Base-by-base conservation (phyloP, 2,888 invertebrate genomes). In the Macrosiphum euphorbiae region DNA sequence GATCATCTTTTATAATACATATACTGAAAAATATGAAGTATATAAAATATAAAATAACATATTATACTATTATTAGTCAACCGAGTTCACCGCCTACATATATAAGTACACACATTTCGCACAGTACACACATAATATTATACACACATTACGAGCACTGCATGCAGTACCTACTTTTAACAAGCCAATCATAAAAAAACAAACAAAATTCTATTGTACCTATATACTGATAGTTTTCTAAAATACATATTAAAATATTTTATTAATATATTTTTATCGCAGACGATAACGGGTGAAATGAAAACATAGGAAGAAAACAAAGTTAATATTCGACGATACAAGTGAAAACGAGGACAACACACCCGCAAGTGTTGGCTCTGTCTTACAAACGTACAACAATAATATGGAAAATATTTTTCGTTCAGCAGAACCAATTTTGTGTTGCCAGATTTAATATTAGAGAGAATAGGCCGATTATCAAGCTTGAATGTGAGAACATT, bases 231-330 rank as follows among this genome's bases (percentile, higher is more conserved):
- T 28, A 28, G 26, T 26, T 24, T 26, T 44, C 10, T 44, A 44
- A 44, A 47, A 86, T 47, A 28, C 47, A 28, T 44, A 4, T 78
- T 78, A n/a, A 52, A 52, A 50, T 50, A 50, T 50, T 50, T 7
- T 50, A 50, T 50, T 26, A 44, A 7, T 44, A 41, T 41, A 35
- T 41, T 85, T 8, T 44, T 44, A 85, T 85, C 20, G 28, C n/a
- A 47, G 16, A 10, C 28, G 61, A 26, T 61, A n/a, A n/a, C 47
- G 47, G 26, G 24, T 47, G 28, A 61, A 89, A 89, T 20, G 47
- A 61, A 47, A 90, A 90, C 67, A n/a, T n/a, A 24, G 24, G 35
- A 90, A 90, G 90, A 90, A 67, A 88, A 88, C 10, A 86, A 0
- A n/a, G 28, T 47, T 47, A 86, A 28, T 50, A 28, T 86, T 78